Conservation (phyloP, 2,797 vertebrate genomes). For the Pseudochirops cupreus region DNA sequence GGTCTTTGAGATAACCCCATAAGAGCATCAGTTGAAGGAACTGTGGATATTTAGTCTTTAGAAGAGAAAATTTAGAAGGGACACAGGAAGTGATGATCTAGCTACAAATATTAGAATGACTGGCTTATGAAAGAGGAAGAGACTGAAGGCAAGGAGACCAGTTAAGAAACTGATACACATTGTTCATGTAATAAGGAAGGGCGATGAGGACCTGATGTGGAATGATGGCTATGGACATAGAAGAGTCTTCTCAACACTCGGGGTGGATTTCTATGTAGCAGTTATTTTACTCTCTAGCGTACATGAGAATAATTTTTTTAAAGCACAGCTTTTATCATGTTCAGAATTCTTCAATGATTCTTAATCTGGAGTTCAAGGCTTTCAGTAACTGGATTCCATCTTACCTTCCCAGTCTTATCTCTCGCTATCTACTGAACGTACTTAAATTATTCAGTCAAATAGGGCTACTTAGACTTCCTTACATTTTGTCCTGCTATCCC, state of each 20-base stretch:
- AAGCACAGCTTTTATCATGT: not conserved
- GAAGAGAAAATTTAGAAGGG: not conserved
- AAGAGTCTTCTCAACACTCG: not conserved
- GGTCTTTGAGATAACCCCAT: not conserved
- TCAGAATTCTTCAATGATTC: not conserved
- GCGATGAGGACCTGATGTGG: not conserved
- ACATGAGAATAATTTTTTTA: not conserved
- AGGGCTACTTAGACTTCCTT: not conserved
- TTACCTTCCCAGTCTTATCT: not conserved
- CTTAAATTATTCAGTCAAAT: not conserved
- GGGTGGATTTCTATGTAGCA: not conserved
- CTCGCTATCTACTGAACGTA: not conserved
- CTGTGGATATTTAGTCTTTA: not conserved
- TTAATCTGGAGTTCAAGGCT: not conserved
- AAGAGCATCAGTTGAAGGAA: not conserved
- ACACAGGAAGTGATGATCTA: not conserved
- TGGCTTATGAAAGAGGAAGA: not conserved
- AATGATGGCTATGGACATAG: not conserved
- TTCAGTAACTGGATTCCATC: not conserved
- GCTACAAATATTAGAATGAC: not conserved
- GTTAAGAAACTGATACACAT: not conserved
- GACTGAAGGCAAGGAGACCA: not conserved
- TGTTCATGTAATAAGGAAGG: not conserved
- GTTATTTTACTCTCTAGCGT: not conserved
- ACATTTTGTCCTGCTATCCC: not conserved